Evolutionary conservation across 2,888 invertebrate genomes (phyloP), one percentile per base, ranked within the genome.

Genomic region (Rhingia campestris): DNA sequence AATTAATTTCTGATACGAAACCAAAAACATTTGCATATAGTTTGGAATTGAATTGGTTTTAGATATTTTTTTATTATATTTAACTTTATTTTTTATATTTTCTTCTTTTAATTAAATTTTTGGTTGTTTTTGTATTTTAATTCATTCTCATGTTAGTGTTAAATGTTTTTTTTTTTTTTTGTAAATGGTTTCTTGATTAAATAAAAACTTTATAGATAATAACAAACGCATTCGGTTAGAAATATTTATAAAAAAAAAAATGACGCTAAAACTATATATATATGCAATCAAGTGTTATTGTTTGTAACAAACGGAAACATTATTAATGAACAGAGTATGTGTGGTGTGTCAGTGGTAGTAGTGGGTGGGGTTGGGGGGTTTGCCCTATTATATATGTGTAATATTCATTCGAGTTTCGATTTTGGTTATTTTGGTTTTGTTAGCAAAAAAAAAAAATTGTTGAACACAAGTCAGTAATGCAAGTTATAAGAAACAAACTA

Each of bases 141-240:
- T 70, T 64, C 74, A 79, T 79, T 82, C 64, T 58, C 70, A 45
- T 80, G 84, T 80, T 80, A 85, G 72, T 80, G 59, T 74, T 56
- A 53, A 43, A 66, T 85, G 74, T 80, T 75, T 85, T 72, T 72
- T 76, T 80, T 75, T 85, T 72, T 72, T 76, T 84, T 73, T 81
- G 73, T 56, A 64, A 49, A 76, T 76, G 61, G 70, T 64, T 66
- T 39, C 6, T 41, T 58, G 49, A 41, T 9, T 3, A 22, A 12
- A 35, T 33, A 51, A 59, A 14, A 59, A 54, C 4, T 9, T 14
- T 49, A 63, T n/a, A 66, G 59, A 61, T 79, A 63, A 51, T 69
- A 81, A 82, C 67, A 81, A 85, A 85, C 72, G 70, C 81, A 85
- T 85, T 85, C 85, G 63, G 81, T 81, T 85, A 85, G 81, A 75